Evolutionary conservation across 2,797 vertebrate species (phyloP).

Genomic region (Tapera naevia): DNA sequence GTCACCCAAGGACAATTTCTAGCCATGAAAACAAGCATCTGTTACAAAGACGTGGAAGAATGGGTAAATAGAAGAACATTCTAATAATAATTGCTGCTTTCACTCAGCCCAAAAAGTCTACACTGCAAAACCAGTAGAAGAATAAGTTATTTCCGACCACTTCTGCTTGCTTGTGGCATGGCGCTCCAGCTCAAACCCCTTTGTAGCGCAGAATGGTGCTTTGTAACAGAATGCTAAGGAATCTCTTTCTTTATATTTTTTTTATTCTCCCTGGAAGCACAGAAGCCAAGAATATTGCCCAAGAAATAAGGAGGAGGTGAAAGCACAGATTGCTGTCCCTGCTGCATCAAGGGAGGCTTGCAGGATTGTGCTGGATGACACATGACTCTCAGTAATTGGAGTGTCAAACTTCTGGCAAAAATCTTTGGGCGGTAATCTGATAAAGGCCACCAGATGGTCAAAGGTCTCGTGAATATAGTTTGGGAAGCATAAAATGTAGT

Average conservation of each 20-base stretch:
- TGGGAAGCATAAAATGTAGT: conserved; percentile 8
- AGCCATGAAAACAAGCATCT: background rate
- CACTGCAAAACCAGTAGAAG: background rate
- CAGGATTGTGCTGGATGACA: conserved; percentile 45
- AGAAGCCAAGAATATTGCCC: background rate
- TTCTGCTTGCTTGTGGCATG: background rate
- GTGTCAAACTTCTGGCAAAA: conserved; percentile 56
- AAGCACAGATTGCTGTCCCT: background rate
- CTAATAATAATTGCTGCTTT: background rate
- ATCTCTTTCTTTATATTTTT: background rate
- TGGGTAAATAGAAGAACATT: background rate
- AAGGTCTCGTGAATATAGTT: background rate
- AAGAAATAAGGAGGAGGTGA: background rate
- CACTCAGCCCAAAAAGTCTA: background rate
- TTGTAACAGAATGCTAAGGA: background rate
- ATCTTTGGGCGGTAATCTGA: conserved; percentile 52
- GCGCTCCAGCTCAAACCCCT: background rate
- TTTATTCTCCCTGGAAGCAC: background rate
- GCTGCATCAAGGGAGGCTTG: background rate
- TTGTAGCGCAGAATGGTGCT: background rate
- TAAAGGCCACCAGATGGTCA: conserved; percentile 63
- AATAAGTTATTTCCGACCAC: background rate
- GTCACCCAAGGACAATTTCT: background rate
- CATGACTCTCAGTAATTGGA: conserved; percentile 46
- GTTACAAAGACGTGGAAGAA: background rate